These are phyloP conservation scores for Papilio machaon DNA, from an alignment of 1,140 invertebrate genomes.

Conservation along the genomic window DNA sequence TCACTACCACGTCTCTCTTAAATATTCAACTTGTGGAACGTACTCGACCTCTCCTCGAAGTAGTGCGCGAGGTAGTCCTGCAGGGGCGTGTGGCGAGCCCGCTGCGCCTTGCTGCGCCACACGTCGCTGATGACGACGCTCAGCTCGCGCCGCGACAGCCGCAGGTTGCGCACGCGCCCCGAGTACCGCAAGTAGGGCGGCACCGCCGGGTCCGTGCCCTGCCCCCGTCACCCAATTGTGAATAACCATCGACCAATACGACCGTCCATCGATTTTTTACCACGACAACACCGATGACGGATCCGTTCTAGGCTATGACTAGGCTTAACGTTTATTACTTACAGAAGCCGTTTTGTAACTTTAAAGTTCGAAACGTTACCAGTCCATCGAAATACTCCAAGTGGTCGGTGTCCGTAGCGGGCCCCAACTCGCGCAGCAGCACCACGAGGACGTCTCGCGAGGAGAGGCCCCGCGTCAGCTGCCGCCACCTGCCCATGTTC, in stretches of 20 bases:
- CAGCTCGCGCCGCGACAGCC: constrained; percentile 75
- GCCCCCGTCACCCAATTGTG: background rate
- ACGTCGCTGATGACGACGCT: constrained; percentile 77
- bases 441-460: constrained; percentile 73
- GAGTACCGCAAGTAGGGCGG: constrained; percentile 74
- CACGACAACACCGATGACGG: too few relatives aligned
- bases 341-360: background rate
- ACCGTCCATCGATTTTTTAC: background rate
- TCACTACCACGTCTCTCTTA: too few relatives aligned
- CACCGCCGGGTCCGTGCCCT: constrained; percentile 75
- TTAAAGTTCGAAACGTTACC: constrained; percentile 46
- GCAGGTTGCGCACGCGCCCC: constrained; percentile 76
- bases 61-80: constrained; percentile 76
- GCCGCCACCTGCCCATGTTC: constrained; percentile 63
- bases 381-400: constrained; percentile 78
- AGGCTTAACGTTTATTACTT: background rate
- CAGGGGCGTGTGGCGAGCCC: constrained; percentile 57
- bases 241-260: too few relatives aligned
- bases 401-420: constrained; percentile 72
- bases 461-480: constrained; percentile 67
- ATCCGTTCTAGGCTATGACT: too few relatives aligned
- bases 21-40: background rate
- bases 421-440: constrained; percentile 75
- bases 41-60: constrained; percentile 70
- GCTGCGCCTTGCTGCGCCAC: constrained; percentile 65